phyloP scores from a whole-genome alignment of 2,888 invertebrate species.

The Plutella xylostella region DNA sequence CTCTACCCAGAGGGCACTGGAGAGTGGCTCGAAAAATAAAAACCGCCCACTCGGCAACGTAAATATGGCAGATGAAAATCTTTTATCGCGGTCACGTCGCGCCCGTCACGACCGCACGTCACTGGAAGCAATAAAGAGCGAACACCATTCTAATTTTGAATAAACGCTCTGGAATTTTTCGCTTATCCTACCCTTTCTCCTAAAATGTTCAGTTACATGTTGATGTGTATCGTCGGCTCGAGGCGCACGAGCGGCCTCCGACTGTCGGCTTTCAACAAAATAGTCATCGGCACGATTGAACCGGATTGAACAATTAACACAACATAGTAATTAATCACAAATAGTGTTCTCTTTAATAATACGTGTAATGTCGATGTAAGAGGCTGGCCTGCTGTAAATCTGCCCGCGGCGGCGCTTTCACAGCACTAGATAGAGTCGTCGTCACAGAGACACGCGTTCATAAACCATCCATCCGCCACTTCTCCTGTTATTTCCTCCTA shows the following conservation, averaged over 20 bases:
- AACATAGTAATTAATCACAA: constrained; percentile 54
- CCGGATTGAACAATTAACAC: constrained; percentile 52
- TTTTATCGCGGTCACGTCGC: constrained; percentile 70
- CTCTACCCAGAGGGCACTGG: constrained; percentile 36
- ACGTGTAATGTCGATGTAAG: constrained; percentile 54
- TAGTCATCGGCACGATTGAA: constrained; percentile 39
- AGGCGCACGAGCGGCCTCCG: not conserved
- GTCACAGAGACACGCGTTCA: constrained; percentile 44
- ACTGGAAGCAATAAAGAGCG: constrained; percentile 60
- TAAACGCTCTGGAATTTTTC: constrained; percentile 54
- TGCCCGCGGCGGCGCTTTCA: constrained; percentile 57
- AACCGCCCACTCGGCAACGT: constrained; percentile 67
- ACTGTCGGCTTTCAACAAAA: constrained; percentile 7
- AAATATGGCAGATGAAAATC: constrained; percentile 70
- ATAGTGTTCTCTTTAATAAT: constrained; percentile 56
- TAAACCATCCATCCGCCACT: constrained; percentile 49
- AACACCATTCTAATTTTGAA: constrained; percentile 64
- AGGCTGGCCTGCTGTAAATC: constrained; percentile 54
- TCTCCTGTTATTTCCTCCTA: constrained; percentile 68
- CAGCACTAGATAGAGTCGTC: constrained; percentile 56
- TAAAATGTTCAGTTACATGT: constrained; percentile 1
- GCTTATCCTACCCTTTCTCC: constrained; percentile 22
- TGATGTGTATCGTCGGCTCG: not conserved
- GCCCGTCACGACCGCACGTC: constrained; percentile 65
- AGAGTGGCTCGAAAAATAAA: constrained; percentile 59